These are phyloP conservation scores for Dendrocopos noguchii DNA, from an alignment of 2,113 vertebrate species.

Conservation along the genomic window DNA sequence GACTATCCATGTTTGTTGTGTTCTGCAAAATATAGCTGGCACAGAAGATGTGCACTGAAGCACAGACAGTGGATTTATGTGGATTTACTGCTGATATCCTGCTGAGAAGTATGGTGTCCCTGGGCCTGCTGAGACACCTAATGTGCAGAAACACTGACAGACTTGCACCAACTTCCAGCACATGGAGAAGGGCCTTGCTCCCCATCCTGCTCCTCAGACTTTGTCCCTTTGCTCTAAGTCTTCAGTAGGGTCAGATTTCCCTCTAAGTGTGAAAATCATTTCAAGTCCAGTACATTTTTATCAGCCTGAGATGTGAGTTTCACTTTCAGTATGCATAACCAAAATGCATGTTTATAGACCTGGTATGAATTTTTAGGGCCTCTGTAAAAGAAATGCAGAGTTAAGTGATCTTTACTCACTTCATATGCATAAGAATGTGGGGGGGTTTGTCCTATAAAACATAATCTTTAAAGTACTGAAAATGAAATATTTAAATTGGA, in stretches of 20 bases:
- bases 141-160: not conserved
- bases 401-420: slow-evolving; percentile 20
- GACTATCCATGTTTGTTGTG: not conserved
- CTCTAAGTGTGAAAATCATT: not conserved
- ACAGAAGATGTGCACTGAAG: not conserved
- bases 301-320: not conserved
- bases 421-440: slow-evolving; percentile 18
- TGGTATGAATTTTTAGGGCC: slow-evolving; percentile 28
- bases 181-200: not conserved
- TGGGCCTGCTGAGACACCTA: not conserved
- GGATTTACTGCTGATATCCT: not conserved
- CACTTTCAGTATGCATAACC: not conserved
- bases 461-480: not conserved
- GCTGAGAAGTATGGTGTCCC: not conserved
- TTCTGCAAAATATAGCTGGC: accelerated
- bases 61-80: not conserved
- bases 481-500: not conserved
- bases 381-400: slow-evolving; percentile 15
- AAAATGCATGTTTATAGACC: slow-evolving; percentile 10
- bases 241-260: not conserved
- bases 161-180: not conserved
- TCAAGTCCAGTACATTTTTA: not conserved
- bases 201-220: not conserved
- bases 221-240: not conserved
- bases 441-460: slow-evolving; percentile 18